Evolutionary conservation across 2,797 vertebrate genomes (phyloP).

Genomic region (Heterohyrax brucei): DNA sequence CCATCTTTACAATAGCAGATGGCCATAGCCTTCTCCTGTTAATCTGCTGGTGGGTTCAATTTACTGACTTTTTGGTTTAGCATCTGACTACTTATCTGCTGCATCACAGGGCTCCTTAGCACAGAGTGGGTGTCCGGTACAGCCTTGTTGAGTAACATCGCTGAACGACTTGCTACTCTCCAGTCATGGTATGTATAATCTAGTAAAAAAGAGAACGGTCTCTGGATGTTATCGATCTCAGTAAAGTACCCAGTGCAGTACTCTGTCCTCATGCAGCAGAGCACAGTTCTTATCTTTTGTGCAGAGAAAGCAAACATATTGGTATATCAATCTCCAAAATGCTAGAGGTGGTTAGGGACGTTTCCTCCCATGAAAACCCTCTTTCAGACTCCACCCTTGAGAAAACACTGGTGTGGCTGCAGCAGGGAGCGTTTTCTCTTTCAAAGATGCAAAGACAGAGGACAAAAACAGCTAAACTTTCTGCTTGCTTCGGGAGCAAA

Average conservation of each 20-base stretch:
- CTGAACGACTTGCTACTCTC: background rate
- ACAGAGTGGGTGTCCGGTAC: background rate
- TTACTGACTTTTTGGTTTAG: no score
- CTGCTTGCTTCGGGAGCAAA: background rate
- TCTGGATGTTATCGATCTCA: background rate
- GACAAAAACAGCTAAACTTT: background rate
- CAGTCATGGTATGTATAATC: background rate
- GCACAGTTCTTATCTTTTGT: background rate
- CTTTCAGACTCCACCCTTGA: background rate
- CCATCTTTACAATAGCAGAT: no score
- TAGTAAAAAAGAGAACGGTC: conserved; percentile 3
- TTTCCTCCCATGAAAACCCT: background rate
- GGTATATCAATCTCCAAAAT: conserved; percentile 43
- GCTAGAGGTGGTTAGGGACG: background rate
- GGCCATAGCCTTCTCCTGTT: no score
- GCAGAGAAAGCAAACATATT: background rate
- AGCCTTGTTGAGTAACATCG: background rate
- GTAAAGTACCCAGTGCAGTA: background rate
- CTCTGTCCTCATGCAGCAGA: background rate
- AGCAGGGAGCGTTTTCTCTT: background rate
- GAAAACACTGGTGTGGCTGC: background rate
- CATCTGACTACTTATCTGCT: no score
- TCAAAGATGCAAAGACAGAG: background rate
- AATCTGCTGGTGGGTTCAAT: no score
- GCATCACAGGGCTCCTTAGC: no score